A percentile compares a stretch with the other conserved stretches of the same genome.
Conservation (phyloP, 2,888 invertebrate genomes). For the Athalia rosae region DNA sequence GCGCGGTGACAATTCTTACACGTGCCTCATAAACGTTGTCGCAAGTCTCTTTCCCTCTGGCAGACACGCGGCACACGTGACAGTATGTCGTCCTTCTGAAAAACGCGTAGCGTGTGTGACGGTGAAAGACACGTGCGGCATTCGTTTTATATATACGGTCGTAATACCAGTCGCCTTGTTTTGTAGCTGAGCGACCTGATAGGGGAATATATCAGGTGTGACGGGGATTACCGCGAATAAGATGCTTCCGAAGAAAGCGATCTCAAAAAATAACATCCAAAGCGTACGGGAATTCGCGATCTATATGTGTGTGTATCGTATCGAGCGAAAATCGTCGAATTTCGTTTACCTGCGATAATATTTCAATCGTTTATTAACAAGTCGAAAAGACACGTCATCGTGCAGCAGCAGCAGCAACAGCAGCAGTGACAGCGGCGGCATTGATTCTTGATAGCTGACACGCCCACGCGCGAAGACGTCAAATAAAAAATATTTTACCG, state of each 20-base stretch:
- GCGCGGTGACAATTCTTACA: constrained; percentile 27
- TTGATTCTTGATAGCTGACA: constrained; percentile 17
- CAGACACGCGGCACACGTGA: constrained; percentile 26
- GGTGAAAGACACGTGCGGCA: constrained; percentile 19
- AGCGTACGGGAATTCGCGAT: too few species aligned
- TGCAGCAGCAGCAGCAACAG: too few species aligned
- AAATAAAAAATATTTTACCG: constrained; percentile 20
- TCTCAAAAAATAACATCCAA: neutral
- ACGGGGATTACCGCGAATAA: neutral
- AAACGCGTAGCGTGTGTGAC: constrained; percentile 25
- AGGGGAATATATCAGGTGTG: constrained; percentile 29
- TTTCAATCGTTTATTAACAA: too few species aligned
- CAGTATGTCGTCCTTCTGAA: constrained; percentile 33
- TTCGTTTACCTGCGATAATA: too few species aligned
- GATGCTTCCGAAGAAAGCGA: neutral
- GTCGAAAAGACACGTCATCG: too few species aligned
- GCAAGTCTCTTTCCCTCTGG: constrained; percentile 16
- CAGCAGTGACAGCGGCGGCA: constrained; percentile 2
- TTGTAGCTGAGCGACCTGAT: too few species aligned
- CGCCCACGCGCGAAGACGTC: constrained; percentile 10
- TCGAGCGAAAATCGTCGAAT: too few species aligned
- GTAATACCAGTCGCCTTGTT: too few species aligned
- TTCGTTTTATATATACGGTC: constrained; percentile 22
- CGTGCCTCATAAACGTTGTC: constrained; percentile 27
- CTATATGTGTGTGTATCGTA: too few species aligned